Percentiles rank a stretch among this genome's conserved stretches.
Evolutionary conservation across 2,888 invertebrate species (phyloP).

Genomic region (Microplitis manilae): DNA sequence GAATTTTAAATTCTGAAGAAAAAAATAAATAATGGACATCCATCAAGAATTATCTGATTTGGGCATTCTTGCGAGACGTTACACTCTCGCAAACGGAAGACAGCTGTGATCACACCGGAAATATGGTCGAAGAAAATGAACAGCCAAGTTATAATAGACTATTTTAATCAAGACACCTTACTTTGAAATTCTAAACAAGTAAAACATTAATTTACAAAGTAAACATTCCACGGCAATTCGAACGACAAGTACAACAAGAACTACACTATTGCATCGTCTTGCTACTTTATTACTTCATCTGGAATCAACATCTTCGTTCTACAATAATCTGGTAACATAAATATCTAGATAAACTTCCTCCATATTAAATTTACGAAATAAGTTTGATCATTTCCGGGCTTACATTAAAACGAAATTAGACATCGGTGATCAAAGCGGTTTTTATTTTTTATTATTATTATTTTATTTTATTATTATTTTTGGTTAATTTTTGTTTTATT

Average conservation of each 20-base stretch:
- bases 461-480: constrained; percentile 42
- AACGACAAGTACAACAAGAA: neutral
- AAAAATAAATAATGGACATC: neutral
- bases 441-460: constrained; percentile 22
- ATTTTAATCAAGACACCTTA: neutral
- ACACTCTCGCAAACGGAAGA: constrained; percentile 35
- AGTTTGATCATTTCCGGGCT: neutral
- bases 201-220: neutral
- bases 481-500: constrained; percentile 31
- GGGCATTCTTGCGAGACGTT: constrained; percentile 35
- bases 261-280: neutral
- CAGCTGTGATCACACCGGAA: constrained; percentile 35
- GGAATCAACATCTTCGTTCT: neutral
- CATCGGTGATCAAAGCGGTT: neutral
- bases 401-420: neutral
- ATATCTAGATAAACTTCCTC: neutral
- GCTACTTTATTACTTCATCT: neutral
- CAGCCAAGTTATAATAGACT: neutral
- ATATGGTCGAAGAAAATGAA: neutral
- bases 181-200: neutral
- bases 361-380: neutral
- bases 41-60: constrained; percentile 31
- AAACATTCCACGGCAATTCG: neutral
- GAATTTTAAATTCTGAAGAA: constrained; percentile 5
- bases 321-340: constrained; percentile 1